Base-by-base conservation (phyloP, 2,888 invertebrate species). In the Stenodera caucasica region DNA sequence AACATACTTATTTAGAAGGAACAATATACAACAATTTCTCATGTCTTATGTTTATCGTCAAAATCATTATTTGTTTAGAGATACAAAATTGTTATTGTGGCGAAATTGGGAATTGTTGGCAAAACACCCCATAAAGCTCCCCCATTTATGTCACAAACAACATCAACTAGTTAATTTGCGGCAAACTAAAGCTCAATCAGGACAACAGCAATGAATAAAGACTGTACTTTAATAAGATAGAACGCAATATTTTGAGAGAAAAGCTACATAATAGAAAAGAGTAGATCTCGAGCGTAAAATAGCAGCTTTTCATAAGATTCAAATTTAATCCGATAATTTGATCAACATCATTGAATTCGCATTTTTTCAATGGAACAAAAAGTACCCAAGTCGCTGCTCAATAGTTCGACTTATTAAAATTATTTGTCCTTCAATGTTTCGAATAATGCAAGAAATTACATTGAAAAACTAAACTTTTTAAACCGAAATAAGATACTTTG, bases 81-180 rank as follows among this genome's bases (percentile, higher is more conserved):
- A 29, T 7, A 29, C 29, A 32, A 7, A 11, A 32, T 11, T 2
- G 32, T 32, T 45, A 21, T 45, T 45, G 45, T 45, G 21, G 45
- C 12, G 11, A 21, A 45, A 45, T 45, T 45, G 21, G 11, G 45
- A 45, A 45, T 4, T 45, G 45, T 45, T 11, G 45, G 45, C 11
- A 11, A 45, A 40, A 15, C 37, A 15, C 9, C 21, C 7, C 26
- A 45, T 45, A 45, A 45, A 45, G 45, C 21, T 11, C 12, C 15
- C 2, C 45, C 45, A 21, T 45, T 45, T 45, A 45, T 45, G 45
- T 45, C 45, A 45, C 21, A 45, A 45, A 45, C 45, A 45, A 12
- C 21, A 21, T 45, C 21, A 21, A 21, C 21, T 40, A 18, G 40
- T 40, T 40, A 40, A 40, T 45, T 45, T 45, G 45, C 45, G 21